phyloP scores from a whole-genome alignment of 2,888 invertebrate species.

The Melikaiella ostensackeni region DNA sequence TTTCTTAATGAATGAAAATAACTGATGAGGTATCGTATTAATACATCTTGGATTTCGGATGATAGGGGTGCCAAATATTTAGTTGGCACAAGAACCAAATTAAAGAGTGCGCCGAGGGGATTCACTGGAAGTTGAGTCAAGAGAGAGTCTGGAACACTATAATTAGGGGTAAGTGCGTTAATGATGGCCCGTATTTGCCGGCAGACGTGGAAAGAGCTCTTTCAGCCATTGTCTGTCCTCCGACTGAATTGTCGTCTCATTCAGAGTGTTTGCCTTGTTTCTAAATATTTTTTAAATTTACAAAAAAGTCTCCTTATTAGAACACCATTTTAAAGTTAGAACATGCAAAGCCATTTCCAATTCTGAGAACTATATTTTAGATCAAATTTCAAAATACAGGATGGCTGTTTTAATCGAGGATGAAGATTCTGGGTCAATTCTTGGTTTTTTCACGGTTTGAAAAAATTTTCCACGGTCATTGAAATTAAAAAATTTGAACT shows the following conservation, averaged over 20 bases:
- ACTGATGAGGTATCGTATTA: background rate
- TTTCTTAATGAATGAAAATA: background rate
- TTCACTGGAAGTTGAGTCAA: conserved; percentile 41
- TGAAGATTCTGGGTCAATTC: no score
- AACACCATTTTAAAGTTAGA: no score
- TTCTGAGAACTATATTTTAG: no score
- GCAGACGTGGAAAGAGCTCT: conserved; percentile 48
- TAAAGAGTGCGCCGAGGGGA: conserved; percentile 41
- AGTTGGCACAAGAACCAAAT: conserved; percentile 49
- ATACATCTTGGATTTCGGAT: conserved; percentile 5
- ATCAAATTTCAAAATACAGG: no score
- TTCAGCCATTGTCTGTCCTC: conserved; percentile 47
- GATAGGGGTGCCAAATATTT: conserved; percentile 53
- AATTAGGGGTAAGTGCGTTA: conserved; percentile 53
- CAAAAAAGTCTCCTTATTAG: no score
- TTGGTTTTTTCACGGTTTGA: no score
- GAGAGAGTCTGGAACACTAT: conserved; percentile 51
- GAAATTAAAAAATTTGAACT: no score
- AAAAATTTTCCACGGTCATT: no score
- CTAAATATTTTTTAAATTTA: background rate
- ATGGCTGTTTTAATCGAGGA: no score
- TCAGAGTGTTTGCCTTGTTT: conserved; percentile 35
- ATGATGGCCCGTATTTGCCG: conserved; percentile 54
- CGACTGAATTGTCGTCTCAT: conserved; percentile 46
- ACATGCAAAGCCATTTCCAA: no score